A percentile compares a stretch with the other conserved stretches of the same genome.
phyloP scores from a whole-genome alignment of 2,113 vertebrate species.

The Emydocephalus ijimae region DNA sequence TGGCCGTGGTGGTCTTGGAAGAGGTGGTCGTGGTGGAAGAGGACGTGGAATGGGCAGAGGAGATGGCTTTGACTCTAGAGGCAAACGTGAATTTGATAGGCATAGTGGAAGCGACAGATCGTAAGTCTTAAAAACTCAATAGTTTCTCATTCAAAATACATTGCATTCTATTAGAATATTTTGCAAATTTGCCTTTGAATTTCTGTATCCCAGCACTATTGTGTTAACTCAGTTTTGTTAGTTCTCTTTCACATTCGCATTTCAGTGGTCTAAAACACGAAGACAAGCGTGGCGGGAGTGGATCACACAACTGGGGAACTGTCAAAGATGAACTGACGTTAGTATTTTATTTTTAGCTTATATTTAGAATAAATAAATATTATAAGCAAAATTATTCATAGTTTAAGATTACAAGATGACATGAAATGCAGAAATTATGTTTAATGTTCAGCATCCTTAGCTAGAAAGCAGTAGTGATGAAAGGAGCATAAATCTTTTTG shows the following conservation, averaged over 20 bases:
- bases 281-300: conserved; percentile 95
- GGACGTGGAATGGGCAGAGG: conserved; percentile 90
- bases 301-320: conserved; percentile 98
- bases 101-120: conserved; percentile 97
- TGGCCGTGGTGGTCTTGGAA: conserved; percentile 85
- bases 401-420: not conserved
- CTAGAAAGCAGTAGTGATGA: not conserved
- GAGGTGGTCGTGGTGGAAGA: conserved; percentile 84
- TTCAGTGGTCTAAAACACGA: conserved; percentile 96
- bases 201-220: conserved; percentile 67
- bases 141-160: not conserved
- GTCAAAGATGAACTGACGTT: conserved; percentile 98
- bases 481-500: not conserved
- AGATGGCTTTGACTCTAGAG: conserved; percentile 94
- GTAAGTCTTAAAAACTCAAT: conserved; percentile 77
- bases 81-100: conserved; percentile 97
- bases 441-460: not conserved
- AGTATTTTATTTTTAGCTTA: conserved; percentile 61
- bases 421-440: not conserved
- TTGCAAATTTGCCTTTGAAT: conserved; percentile 54
- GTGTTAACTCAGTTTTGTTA: conserved; percentile 88
- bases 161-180: not conserved
- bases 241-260: conserved; percentile 83
- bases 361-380: conserved; percentile 1
- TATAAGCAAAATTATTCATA: not conserved